Evolutionary conservation across 2,113 vertebrate genomes (phyloP).

Genomic region (Megaceryle torquata): DNA sequence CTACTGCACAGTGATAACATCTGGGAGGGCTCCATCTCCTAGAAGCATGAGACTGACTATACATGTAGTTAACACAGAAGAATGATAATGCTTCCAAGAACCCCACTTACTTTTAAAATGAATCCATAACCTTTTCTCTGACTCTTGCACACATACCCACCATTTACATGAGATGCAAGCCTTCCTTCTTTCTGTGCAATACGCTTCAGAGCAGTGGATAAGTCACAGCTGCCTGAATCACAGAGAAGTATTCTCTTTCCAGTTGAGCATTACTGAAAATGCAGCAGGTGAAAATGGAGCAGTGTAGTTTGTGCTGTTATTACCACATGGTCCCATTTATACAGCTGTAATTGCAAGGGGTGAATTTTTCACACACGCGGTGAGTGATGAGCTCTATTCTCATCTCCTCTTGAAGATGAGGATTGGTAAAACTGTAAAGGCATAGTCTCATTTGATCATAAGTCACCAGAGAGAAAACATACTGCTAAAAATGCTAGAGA

Average conservation of each 20-base stretch:
- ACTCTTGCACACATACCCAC: background rate
- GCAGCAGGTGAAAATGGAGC: background rate
- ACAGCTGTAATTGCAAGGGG: background rate
- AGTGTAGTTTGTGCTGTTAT: background rate
- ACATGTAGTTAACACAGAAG: background rate
- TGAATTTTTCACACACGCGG: background rate
- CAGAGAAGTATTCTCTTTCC: background rate
- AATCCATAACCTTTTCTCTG: background rate
- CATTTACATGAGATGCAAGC: background rate
- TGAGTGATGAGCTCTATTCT: background rate
- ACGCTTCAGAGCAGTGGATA: background rate
- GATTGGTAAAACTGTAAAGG: background rate
- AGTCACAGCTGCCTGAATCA: background rate
- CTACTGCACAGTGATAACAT: background rate
- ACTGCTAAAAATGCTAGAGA: conserved; percentile 20
- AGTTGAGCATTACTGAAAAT: background rate
- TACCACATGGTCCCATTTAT: background rate
- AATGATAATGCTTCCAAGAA: background rate
- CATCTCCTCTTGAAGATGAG: background rate
- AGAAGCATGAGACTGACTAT: background rate
- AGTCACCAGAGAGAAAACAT: conserved; percentile 31
- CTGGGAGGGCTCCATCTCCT: background rate
- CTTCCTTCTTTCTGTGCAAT: background rate
- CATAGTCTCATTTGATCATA: background rate
- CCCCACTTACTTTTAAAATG: background rate